phyloP scores from a whole-genome alignment of 2,113 vertebrate species.

The Zootoca vivipara region DNA sequence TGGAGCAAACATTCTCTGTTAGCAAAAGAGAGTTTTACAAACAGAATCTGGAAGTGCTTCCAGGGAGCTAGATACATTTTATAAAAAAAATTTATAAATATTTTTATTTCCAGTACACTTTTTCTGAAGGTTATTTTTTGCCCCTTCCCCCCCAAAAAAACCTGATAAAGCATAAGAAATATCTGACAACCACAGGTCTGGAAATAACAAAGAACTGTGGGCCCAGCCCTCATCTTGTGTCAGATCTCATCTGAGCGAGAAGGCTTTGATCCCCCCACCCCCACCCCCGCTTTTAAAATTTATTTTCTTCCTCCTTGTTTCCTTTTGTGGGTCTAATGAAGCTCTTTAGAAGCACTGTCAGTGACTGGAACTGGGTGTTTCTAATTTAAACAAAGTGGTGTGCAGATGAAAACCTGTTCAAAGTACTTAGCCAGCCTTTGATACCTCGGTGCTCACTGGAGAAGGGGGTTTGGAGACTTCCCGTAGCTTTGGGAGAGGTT shows the following conservation, averaged over 20 bases:
- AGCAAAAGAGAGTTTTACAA: slow-evolving; percentile 14
- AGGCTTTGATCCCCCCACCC: slow-evolving; percentile 10
- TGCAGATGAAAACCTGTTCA: slow-evolving; percentile 33
- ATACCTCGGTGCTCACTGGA: neutral
- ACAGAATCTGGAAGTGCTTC: slow-evolving; percentile 15
- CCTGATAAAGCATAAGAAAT: slow-evolving; percentile 1
- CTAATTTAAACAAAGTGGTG: neutral
- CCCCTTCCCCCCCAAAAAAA: slow-evolving; percentile 19
- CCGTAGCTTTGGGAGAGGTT: neutral
- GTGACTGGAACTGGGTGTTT: slow-evolving; percentile 31
- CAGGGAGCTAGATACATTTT: slow-evolving; percentile 14
- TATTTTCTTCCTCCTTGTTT: neutral
- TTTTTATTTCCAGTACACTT: neutral
- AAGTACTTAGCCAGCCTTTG: slow-evolving; percentile 34
- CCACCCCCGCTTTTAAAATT: slow-evolving; percentile 29
- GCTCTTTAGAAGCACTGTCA: slow-evolving; percentile 8
- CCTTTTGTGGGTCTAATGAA: slow-evolving; percentile 24
- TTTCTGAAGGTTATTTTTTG: neutral
- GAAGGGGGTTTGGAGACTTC: slow-evolving; percentile 15
- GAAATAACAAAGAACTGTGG: neutral
- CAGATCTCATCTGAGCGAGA: slow-evolving; percentile 31
- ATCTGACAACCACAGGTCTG: slow-evolving; percentile 38
- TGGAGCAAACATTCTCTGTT: neutral
- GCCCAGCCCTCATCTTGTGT: neutral
- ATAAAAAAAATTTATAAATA: slow-evolving; percentile 14